Percentiles rank a stretch among this genome's conserved stretches.
Conservation (phyloP, 1,140 invertebrate genomes). For the Chironomus tepperi region DNA sequence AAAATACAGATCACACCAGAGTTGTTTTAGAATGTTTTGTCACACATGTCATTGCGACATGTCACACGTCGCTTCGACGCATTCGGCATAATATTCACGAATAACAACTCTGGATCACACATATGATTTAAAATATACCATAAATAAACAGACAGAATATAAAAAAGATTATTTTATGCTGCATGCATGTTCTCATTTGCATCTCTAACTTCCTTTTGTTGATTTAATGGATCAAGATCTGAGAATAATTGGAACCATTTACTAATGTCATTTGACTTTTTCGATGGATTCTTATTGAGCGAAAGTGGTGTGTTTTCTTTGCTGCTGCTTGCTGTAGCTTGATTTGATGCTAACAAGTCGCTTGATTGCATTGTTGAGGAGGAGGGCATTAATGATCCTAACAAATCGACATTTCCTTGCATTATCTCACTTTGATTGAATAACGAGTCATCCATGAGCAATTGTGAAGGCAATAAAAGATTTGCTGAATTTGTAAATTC, state of each 20-base stretch:
- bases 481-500: slow-evolving; percentile 25
- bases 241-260: slow-evolving; percentile 86
- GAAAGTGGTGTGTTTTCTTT: background rate
- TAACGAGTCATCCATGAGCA: slow-evolving; percentile 30
- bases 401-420: background rate
- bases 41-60: no score
- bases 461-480: slow-evolving; percentile 40
- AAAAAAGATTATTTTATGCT: slow-evolving; percentile 30
- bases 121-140: no score
- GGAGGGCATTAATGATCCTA: background rate
- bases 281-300: slow-evolving; percentile 28
- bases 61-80: no score
- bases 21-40: no score
- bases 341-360: slow-evolving; percentile 30
- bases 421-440: slow-evolving; percentile 26
- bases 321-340: slow-evolving; percentile 26
- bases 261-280: slow-evolving; percentile 27
- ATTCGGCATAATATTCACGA: no score
- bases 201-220: slow-evolving; percentile 44
- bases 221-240: slow-evolving; percentile 84
- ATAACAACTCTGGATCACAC: no score
- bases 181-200: slow-evolving; percentile 25
- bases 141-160: no score
- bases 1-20: no score
- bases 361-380: slow-evolving; percentile 30